Conservation (phyloP, 2,888 invertebrate species). For the Sabatieria punctata region DNA sequence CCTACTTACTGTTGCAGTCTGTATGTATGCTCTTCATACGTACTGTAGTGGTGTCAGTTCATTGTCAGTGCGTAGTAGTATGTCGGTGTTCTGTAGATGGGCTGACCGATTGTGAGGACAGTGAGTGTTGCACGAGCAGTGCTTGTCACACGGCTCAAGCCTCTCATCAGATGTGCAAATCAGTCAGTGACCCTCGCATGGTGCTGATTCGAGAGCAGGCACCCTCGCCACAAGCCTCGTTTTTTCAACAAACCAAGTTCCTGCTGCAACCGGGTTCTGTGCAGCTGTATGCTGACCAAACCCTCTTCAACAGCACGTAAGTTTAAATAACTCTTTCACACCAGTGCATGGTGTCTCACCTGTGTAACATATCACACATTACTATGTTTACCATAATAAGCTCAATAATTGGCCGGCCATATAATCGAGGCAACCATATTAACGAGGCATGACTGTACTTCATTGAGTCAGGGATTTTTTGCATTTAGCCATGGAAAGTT, state of each 20-base stretch:
- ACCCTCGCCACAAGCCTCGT: constrained; percentile 85
- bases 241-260: constrained; percentile 92
- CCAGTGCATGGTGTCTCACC: too few species aligned
- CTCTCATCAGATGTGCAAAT: constrained; percentile 81
- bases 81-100: constrained; percentile 64
- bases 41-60: constrained; percentile 1
- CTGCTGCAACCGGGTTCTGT: constrained; percentile 95
- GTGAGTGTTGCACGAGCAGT: constrained; percentile 61
- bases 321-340: too few species aligned
- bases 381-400: too few species aligned
- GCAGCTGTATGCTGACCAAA: constrained; percentile 90
- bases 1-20: neutral
- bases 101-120: constrained; percentile 92
- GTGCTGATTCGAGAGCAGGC: constrained; percentile 87
- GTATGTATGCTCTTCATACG: neutral
- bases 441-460: too few species aligned
- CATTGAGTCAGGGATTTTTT: too few species aligned
- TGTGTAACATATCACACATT: too few species aligned
- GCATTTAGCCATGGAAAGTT: too few species aligned
- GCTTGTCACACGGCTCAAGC: constrained; percentile 51
- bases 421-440: too few species aligned
- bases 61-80: neutral
- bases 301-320: constrained; percentile 96
- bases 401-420: too few species aligned
- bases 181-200: constrained; percentile 88